Evolutionary conservation across 2,113 vertebrate genomes (phyloP).

Genomic region (Climacteris rufus): DNA sequence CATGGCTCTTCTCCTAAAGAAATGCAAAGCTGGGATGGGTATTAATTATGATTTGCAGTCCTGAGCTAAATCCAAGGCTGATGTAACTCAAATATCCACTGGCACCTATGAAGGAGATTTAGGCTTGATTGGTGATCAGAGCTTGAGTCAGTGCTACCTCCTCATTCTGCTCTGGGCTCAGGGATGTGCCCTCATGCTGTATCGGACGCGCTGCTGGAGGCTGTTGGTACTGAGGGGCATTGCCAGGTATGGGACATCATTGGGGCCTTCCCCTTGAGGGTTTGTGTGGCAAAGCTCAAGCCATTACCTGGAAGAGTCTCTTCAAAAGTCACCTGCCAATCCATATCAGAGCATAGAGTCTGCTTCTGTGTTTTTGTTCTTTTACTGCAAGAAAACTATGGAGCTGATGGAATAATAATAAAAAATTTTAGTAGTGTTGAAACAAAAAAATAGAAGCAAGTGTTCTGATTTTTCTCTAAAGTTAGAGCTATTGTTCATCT

Average conservation of each 20-base stretch:
- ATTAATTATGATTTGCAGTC: background rate
- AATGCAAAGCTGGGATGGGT: background rate
- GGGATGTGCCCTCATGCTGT: background rate
- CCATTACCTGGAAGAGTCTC: background rate
- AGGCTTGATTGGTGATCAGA: background rate
- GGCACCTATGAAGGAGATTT: background rate
- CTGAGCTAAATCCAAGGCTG: background rate
- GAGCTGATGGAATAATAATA: background rate
- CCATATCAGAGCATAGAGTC: background rate
- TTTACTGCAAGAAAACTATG: background rate
- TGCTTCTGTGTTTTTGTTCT: background rate
- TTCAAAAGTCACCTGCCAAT: background rate
- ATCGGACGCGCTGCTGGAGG: fast-evolving
- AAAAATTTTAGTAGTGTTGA: background rate
- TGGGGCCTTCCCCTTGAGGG: background rate
- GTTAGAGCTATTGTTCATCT: conserved; percentile 21
- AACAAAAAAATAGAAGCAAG: background rate
- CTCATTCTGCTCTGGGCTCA: background rate
- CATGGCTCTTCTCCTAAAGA: background rate
- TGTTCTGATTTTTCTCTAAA: conserved; percentile 1
- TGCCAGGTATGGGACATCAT: background rate
- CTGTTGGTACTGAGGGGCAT: fast-evolving
- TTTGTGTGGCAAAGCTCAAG: background rate
- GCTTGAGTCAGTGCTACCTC: background rate
- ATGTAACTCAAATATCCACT: background rate